phyloP scores from a whole-genome alignment of 2,113 vertebrate genomes.

The Nicator chloris region DNA sequence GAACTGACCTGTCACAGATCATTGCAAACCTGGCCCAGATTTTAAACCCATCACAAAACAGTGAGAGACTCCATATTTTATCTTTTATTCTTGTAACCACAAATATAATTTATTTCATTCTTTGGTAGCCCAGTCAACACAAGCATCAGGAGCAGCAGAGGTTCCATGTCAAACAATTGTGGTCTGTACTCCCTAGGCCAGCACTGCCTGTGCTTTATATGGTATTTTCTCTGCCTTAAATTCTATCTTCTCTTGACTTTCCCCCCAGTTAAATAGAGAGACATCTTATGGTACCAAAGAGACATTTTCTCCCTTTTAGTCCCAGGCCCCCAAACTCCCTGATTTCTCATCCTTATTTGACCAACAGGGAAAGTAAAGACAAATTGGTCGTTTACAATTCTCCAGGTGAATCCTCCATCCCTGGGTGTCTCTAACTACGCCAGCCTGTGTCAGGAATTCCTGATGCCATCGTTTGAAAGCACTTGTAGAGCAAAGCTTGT shows the following conservation, averaged over 20 bases:
- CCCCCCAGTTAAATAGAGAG: not conserved
- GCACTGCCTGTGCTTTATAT: not conserved
- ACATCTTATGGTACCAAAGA: not conserved
- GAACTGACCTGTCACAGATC: slow-evolving; percentile 46
- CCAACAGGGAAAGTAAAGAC: slow-evolving; percentile 14
- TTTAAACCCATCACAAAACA: slow-evolving; percentile 24
- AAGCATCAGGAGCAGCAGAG: not conserved
- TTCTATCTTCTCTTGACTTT: not conserved
- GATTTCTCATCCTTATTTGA: slow-evolving; percentile 18
- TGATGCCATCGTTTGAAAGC: not conserved
- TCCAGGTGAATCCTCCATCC: not conserved
- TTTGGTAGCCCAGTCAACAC: not conserved
- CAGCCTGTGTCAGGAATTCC: slow-evolving; percentile 7
- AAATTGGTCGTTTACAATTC: slow-evolving; percentile 28
- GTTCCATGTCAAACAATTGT: not conserved
- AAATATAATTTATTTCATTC: not conserved
- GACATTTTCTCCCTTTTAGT: not conserved
- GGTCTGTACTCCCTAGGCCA: not conserved
- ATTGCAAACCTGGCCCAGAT: not conserved
- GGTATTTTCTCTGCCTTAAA: not conserved
- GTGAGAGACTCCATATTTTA: slow-evolving; percentile 15
- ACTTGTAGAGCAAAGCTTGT: not conserved
- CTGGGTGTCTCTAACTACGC: not conserved
- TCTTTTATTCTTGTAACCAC: slow-evolving; percentile 6
- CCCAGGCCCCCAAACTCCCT: not conserved